Conservation (phyloP, 2,113 vertebrate genomes). For the Syngnathoides biaculeatus region DNA sequence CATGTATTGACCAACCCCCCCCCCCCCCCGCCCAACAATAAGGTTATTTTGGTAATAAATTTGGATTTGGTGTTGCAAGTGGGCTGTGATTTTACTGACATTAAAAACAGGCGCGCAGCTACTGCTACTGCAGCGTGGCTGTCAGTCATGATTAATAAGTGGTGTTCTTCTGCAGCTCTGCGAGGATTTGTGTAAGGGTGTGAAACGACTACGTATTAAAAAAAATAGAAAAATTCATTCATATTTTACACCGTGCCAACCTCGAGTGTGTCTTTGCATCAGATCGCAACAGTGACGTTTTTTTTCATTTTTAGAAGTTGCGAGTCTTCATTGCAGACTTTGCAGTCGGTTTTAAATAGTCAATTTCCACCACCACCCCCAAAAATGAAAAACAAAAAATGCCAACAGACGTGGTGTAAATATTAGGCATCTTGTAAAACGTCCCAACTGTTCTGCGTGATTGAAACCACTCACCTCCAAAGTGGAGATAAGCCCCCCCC, state of each 20-base stretch:
- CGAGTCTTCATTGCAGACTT: background rate
- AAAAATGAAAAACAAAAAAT: background rate
- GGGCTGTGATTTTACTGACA: slow-evolving; percentile 4
- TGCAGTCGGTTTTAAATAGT: background rate
- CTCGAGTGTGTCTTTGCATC: slow-evolving; percentile 2
- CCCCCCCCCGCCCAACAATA: no score
- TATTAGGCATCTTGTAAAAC: background rate
- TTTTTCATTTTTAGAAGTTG: background rate
- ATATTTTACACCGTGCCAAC: background rate
- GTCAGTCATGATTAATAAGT: slow-evolving; percentile 29
- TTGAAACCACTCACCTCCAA: slow-evolving; percentile 13
- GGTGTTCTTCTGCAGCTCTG: slow-evolving; percentile 32
- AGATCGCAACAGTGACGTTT: slow-evolving; percentile 7
- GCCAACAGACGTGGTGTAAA: background rate
- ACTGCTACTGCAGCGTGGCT: slow-evolving; percentile 22
- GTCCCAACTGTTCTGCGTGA: background rate
- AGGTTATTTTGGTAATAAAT: slow-evolving; percentile 14
- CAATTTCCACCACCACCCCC: background rate
- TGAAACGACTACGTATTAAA: background rate
- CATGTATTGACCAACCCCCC: slow-evolving; percentile 28
- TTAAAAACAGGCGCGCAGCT: slow-evolving; percentile 8
- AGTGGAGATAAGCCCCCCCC: slow-evolving; percentile 16
- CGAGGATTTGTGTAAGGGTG: slow-evolving; percentile 1
- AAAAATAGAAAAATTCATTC: background rate
- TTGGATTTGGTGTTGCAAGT: background rate